Base-by-base conservation (phyloP, 2,113 vertebrate species). In the Laterallus jamaicensis region DNA sequence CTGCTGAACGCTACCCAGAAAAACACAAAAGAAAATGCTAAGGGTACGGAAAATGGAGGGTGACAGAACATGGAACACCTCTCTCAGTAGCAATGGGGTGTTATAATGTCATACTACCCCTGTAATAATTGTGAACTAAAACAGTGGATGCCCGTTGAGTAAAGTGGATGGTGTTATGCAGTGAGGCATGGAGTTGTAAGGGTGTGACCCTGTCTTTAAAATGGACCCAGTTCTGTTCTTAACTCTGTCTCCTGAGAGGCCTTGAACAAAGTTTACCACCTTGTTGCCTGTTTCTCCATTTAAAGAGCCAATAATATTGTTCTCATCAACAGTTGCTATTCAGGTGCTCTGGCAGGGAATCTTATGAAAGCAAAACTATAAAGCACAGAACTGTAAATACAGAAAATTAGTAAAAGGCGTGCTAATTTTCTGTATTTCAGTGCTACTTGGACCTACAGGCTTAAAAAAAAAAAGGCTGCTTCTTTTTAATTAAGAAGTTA, bases 401-500 rank as follows among this genome's bases (percentile, higher is more conserved):
- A 7, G 69, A 67, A 60, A 76, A 86, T 83, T 31, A 82, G 63
- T 59, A 69, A 58, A 63, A 69, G 17, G 16, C 16, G 7, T 19
- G 26, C 8, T 69, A 66, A 70, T 71, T 79, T 66, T 47, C 67
- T 78, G 42, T 80, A 5, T 15, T 66, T 86, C 6, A 47, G 11
- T 75, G 54, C 35, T 74, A 9, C 50, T 84, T 76, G 60, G 76
- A 74, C 58, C 10, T 88, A 68, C 24, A 83, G n/a, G 85, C 70
- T 71, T 62, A 35, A 44, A 52, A 73, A 59, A 50, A 44, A 52
- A 73, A 55, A 44, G 37, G 12, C 2, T 39, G 44, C 39, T 80
- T 83, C 28, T 15, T 77, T 90, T 95, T 88, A 82, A 91, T 93
- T 95, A 92, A 78, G 82, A 82, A 47, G 44, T 70, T 92, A 82